Conservation (phyloP, 1,140 invertebrate species). For the Eurosta solidaginis region DNA sequence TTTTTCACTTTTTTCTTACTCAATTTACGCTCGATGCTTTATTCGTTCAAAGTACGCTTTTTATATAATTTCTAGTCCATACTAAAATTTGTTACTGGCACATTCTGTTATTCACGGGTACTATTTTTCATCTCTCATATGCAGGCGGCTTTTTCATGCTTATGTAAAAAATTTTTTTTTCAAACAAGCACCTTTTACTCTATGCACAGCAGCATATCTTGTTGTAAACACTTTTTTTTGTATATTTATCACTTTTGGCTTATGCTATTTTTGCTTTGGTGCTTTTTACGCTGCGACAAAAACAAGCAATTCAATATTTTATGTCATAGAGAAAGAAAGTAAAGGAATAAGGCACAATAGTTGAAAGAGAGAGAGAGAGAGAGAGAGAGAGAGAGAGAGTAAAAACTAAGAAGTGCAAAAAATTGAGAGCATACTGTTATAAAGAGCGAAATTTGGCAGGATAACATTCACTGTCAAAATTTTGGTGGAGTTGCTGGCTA, state of each 20-base stretch:
- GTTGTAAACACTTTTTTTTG: slow-evolving; percentile 23
- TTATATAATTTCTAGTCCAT: background rate
- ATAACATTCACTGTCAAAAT: no score
- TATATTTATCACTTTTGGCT: background rate
- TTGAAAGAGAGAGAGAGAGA: background rate
- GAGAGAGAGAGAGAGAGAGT: background rate
- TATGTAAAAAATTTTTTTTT: slow-evolving; percentile 1
- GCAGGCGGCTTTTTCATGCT: slow-evolving; percentile 4
- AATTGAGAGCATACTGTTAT: no score
- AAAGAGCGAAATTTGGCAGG: no score
- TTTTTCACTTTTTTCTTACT: no score
- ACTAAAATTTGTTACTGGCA: background rate
- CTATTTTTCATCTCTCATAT: no score
- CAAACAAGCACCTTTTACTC: background rate
- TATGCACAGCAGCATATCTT: background rate
- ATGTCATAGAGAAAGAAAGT: background rate
- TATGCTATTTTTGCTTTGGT: background rate
- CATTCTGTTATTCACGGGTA: background rate
- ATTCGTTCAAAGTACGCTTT: background rate
- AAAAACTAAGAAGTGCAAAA: background rate
- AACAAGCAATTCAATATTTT: background rate
- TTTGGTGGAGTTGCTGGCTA: no score
- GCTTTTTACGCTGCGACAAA: background rate
- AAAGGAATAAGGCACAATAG: background rate
- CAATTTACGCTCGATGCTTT: no score